Conservation (phyloP, 2,797 vertebrate species). For the Macropus fuliginosus region DNA sequence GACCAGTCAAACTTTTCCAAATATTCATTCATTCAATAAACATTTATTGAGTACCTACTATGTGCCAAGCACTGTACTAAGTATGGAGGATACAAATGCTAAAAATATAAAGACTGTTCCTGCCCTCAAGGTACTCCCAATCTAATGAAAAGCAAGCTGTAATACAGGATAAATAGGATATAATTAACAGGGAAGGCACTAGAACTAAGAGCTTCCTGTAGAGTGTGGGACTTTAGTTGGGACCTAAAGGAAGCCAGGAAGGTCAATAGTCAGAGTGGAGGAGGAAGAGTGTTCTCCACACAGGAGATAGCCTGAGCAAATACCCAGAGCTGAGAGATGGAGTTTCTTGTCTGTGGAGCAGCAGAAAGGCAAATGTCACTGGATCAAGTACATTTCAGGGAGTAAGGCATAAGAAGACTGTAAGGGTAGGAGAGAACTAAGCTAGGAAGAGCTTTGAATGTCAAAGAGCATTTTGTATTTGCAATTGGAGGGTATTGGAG, state of each 20-base stretch:
- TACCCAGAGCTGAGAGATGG: neutral
- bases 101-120: neutral
- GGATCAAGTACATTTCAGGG: neutral
- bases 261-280: neutral
- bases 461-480: neutral
- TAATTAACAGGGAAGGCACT: neutral
- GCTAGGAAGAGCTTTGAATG: neutral
- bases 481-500: neutral
- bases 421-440: neutral
- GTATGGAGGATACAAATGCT: neutral
- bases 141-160: neutral
- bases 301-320: neutral
- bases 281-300: neutral
- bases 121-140: neutral
- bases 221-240: neutral
- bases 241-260: neutral
- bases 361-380: neutral
- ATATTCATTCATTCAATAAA: neutral
- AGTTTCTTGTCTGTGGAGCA: neutral
- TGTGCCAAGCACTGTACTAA: neutral
- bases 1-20: neutral
- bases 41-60: neutral
- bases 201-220: neutral
- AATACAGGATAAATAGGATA: neutral
- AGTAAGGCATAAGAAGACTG: neutral